Evolutionary conservation across 1,140 invertebrate genomes (phyloP).

Genomic region (Lamellibrachia luymesi): DNA sequence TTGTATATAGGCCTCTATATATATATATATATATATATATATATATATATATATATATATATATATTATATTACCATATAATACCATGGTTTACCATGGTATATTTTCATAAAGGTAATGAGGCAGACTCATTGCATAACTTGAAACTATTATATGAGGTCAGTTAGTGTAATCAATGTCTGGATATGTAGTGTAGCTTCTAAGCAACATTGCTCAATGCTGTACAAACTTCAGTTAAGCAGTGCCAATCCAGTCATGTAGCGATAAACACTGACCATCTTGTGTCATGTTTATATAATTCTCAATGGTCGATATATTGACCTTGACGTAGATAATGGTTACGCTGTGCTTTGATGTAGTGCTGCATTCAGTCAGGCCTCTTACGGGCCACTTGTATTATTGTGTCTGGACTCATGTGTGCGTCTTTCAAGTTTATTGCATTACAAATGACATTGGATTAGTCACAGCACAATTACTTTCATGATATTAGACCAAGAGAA

Average conservation of each 20-base stretch:
- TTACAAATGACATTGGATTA: neutral
- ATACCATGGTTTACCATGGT: too few species aligned
- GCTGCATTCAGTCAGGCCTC: neutral
- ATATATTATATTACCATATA: too few species aligned
- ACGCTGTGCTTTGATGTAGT: neutral
- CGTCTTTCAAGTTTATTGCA: neutral
- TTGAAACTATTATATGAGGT: neutral
- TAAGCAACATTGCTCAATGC: neutral
- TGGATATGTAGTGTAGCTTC: neutral
- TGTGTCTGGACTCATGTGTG: neutral
- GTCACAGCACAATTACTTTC: neutral
- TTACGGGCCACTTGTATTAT: neutral
- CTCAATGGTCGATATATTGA: neutral
- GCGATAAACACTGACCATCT: neutral
- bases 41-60: too few species aligned
- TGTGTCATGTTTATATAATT: neutral
- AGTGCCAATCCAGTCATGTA: neutral
- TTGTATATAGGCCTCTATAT: too few species aligned
- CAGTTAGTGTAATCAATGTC: neutral
- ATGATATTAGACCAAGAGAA: too few species aligned
- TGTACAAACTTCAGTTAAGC: neutral
- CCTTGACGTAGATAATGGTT: neutral
- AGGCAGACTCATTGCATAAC: neutral
- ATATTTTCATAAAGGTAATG: neutral
- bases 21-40: too few species aligned